Percentiles rank a stretch among this genome's conserved stretches.
Evolutionary conservation across 2,888 invertebrate genomes (phyloP).

Genomic region (Watsonalla binaria): DNA sequence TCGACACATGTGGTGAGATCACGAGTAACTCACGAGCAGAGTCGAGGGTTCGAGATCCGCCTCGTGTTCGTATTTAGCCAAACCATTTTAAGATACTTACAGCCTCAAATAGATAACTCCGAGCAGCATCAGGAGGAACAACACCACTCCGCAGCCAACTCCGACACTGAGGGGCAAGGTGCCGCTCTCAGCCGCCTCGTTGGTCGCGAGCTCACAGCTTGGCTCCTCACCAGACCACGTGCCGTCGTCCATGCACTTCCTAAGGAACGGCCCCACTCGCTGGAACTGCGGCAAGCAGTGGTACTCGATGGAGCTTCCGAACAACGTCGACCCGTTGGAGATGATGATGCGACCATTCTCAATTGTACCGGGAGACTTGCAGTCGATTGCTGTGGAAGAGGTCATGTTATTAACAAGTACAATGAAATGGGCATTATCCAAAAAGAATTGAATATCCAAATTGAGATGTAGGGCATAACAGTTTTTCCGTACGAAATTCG

Average conservation of each 20-base stretch:
- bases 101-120: slow-evolving; percentile 89
- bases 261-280: slow-evolving; percentile 87
- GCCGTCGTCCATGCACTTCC: slow-evolving; percentile 91
- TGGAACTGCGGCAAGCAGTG: slow-evolving; percentile 92
- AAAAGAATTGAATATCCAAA: too few species aligned
- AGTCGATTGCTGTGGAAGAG: slow-evolving; percentile 85
- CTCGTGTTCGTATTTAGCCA: background rate
- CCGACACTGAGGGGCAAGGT: slow-evolving; percentile 89
- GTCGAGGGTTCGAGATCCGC: background rate
- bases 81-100: slow-evolving; percentile 73
- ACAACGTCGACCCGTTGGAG: slow-evolving; percentile 89
- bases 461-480: too few species aligned
- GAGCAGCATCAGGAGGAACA: slow-evolving; percentile 87
- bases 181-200: slow-evolving; percentile 85
- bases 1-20: background rate
- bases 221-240: slow-evolving; percentile 94
- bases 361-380: slow-evolving; percentile 86
- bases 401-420: background rate
- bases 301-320: slow-evolving; percentile 92
- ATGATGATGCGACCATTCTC: slow-evolving; percentile 93
- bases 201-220: slow-evolving; percentile 84
- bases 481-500: too few species aligned
- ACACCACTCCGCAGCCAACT: slow-evolving; percentile 89
- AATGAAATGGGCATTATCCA: too few species aligned
- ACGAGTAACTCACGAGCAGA: slow-evolving; percentile 11